phyloP scores from a whole-genome alignment of 2,888 invertebrate species.

The Ochlodes sylvanus region DNA sequence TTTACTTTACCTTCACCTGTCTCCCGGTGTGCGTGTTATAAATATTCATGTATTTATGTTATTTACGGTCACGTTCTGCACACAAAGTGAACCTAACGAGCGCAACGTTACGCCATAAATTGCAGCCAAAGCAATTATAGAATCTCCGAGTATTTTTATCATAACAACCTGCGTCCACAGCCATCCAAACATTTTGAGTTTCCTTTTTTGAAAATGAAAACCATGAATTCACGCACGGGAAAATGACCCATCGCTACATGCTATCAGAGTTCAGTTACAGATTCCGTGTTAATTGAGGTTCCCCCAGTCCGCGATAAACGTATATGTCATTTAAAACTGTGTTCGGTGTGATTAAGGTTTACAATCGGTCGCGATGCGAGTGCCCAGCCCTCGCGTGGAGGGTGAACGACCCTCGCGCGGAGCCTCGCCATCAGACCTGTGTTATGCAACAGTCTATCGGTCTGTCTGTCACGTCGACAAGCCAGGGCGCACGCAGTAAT shows the following conservation, averaged over 20 bases:
- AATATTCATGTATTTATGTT: conserved; percentile 3
- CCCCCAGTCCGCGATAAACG: conserved; percentile 15
- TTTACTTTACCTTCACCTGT: background rate
- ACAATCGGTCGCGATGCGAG: conserved; percentile 2
- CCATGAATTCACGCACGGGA: conserved; percentile 38
- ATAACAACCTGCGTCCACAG: conserved; percentile 41
- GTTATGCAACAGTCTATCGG: conserved; percentile 57
- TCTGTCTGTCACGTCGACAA: conserved; percentile 55
- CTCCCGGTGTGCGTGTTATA: background rate
- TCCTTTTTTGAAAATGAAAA: conserved; percentile 34
- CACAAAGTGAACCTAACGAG: background rate
- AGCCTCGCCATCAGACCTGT: conserved; percentile 45
- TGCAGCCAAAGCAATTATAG: conserved; percentile 36
- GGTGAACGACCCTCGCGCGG: conserved; percentile 65
- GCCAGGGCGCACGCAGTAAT: conserved; percentile 32
- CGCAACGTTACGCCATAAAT: background rate
- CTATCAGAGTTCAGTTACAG: conserved; percentile 34
- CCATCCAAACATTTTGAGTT: conserved; percentile 51
- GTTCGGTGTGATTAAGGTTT: conserved; percentile 40
- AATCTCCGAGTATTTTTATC: conserved; percentile 39
- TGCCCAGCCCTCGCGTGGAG: conserved; percentile 43
- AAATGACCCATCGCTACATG: conserved; percentile 42
- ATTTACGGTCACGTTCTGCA: background rate
- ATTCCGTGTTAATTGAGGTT: conserved; percentile 28
- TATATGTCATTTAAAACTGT: conserved; percentile 40